Evolutionary conservation across 2,888 invertebrate genomes (phyloP).

Genomic region (Electrophaes corylata): DNA sequence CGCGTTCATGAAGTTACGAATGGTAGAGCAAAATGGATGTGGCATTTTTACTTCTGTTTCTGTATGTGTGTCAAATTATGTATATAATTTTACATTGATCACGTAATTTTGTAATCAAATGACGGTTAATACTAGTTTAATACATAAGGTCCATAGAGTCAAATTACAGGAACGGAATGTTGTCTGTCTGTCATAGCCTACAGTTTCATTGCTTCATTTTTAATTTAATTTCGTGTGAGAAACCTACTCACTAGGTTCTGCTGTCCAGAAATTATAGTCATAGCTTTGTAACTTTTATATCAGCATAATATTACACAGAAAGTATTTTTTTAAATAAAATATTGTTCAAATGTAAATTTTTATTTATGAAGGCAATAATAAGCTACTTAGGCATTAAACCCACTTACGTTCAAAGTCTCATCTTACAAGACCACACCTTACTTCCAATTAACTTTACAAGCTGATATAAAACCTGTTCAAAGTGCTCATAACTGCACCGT

Average conservation of each 20-base stretch:
- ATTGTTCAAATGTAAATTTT: constrained; percentile 4
- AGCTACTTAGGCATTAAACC: constrained; percentile 11
- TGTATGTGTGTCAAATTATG: too few species aligned
- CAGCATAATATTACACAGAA: background rate
- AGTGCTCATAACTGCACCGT: constrained; percentile 20
- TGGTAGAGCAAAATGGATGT: constrained; percentile 43
- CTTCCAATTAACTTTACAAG: constrained; percentile 46
- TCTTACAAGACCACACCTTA: constrained; percentile 24
- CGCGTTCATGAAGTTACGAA: constrained; percentile 36
- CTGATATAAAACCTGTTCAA: constrained; percentile 40
- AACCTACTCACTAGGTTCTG: too few species aligned
- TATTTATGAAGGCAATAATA: background rate
- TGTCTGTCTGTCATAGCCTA: too few species aligned
- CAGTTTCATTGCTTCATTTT: too few species aligned
- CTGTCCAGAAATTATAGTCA: too few species aligned
- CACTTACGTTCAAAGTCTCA: constrained; percentile 20
- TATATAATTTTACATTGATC: too few species aligned
- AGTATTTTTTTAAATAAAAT: background rate
- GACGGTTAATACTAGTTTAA: too few species aligned
- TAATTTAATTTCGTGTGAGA: too few species aligned
- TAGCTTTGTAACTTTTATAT: background rate
- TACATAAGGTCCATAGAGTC: too few species aligned
- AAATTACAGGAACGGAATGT: too few species aligned
- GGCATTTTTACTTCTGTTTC: too few species aligned
- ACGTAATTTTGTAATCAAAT: too few species aligned